Evolutionary conservation across 2,797 vertebrate genomes (phyloP), one percentile per base, ranked within the genome.

Genomic region (Cichlasoma orientale): DNA sequence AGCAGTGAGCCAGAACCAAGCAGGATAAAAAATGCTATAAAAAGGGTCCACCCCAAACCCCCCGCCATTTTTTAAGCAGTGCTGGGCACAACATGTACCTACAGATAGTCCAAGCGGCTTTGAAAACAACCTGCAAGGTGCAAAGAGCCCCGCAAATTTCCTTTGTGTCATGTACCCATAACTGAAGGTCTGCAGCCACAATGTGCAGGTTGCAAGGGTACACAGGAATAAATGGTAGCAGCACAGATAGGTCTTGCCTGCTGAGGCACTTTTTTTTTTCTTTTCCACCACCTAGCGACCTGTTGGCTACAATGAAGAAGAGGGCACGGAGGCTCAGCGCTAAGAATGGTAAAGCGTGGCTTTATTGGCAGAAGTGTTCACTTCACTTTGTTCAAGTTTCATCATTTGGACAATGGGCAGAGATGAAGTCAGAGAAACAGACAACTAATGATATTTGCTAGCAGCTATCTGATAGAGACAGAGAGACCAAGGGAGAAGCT

Each of bases 391-490:
- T 77, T 85, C 55, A 66, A 86, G 82, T 92, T 92, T 83, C 82
- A 88, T 88, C 74, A 83, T 90, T 90, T 90, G 86, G 81, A 87
- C 86, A 86, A 77, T 83, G 89, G 79, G 68, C 57, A 77, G 83
- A 87, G 84, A 89, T 58, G 14, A 85, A 90, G 86, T 85, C 77
- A 82, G 87, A 88, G 85, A 80, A 77, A 87, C 86, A 92, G 88
- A 92, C 89, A 88, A 92, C 93, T 93, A 92, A 90, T 87, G 92
- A 90, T 92, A 90, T 93, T 90, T 89, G 92, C 92, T 91, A 79
- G 78, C 87, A 92, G 92, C 92, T 86, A 93, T 91, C 88, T 89
- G 87, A 82, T 86, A 83, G 66, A 85, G 23, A 41, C 61, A 66
- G 83, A 53, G 74, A 86, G 74, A 80, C 57, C 57, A 80, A 83